Base-by-base conservation (phyloP, 2,888 invertebrate species). In the Ctenicera cuprea region DNA sequence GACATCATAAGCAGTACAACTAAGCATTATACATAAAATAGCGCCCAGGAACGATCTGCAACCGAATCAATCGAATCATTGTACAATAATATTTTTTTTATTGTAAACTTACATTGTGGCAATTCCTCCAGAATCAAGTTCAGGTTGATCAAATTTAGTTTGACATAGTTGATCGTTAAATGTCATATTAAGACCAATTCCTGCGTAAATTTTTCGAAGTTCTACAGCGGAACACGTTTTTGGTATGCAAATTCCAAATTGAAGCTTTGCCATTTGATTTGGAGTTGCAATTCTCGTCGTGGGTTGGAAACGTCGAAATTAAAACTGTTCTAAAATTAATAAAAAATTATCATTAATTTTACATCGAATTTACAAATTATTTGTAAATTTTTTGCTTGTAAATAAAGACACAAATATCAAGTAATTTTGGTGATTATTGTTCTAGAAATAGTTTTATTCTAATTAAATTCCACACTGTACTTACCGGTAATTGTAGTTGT, bases 81-180 rank as follows among this genome's bases (percentile, higher is more conserved):
- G 3, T 5, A n/a, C n/a, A n/a, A n/a, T n/a, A n/a, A n/a, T n/a
- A n/a, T n/a, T n/a, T n/a, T n/a, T n/a, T n/a, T n/a, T n/a, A n/a
- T n/a, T n/a, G n/a, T n/a, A 16, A 37, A 65, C 33, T 37, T 50
- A 65, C 65, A 65, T 12, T 12, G 50, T 14, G 0, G 33, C 52
- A 38, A 65, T 65, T 11, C 18, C 57, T 3, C 59, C 61, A 8
- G 7, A 9, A 12, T 30, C 48, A 12, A 61, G 43, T 57, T 61
- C 14, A 5, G 20, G 43, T 18, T 43, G 14, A 20, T 18, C 16
- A 9, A n/a, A 12, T 45, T 59, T 14, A 0, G 45, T 48, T 33
- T 68, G 61, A 22, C 68, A 68, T 4, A 9, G 9, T 14, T 33
- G 0, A 9, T 68, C 68, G 12, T 20, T 9, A 38, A 68, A 54